Conservation (phyloP, 2,113 vertebrate species). For the Hassar affinis region DNA sequence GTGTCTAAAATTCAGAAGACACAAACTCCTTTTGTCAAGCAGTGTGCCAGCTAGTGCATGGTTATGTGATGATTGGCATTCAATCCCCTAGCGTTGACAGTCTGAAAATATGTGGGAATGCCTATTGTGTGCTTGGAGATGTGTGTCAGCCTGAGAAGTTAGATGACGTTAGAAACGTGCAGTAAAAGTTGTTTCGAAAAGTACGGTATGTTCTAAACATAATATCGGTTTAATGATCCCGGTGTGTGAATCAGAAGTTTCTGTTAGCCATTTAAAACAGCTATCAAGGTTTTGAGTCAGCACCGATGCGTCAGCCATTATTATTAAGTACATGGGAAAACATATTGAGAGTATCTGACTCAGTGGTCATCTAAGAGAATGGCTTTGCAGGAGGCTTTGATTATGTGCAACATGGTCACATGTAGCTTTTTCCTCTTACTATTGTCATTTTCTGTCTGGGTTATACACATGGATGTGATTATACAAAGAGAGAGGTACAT, state of each 20-base stretch:
- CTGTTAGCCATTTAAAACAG: neutral
- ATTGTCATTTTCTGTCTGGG: constrained; percentile 59
- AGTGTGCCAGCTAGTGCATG: neutral
- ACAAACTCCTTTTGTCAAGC: neutral
- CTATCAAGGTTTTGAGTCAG: neutral
- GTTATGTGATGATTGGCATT: neutral
- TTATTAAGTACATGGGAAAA: neutral
- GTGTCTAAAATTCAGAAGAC: neutral
- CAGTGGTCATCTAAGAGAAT: constrained; percentile 47
- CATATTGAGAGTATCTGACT: constrained; percentile 31
- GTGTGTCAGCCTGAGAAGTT: neutral
- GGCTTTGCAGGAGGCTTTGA: constrained; percentile 60
- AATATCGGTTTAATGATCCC: constrained; percentile 8
- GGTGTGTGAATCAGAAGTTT: neutral
- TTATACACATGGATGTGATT: constrained; percentile 70
- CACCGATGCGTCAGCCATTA: neutral
- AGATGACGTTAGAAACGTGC: neutral
- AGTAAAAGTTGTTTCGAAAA: neutral
- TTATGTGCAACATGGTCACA: constrained; percentile 63
- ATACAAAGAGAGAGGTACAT: constrained; percentile 58
- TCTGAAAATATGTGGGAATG: neutral
- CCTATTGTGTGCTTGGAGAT: neutral
- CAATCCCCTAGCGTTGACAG: neutral
- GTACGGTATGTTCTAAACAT: neutral
- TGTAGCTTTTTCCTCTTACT: constrained; percentile 59